Evolutionary conservation across 2,888 invertebrate genomes (phyloP), one percentile per base, ranked within the genome.

Genomic region (Gastracanthus pulcherrimus): DNA sequence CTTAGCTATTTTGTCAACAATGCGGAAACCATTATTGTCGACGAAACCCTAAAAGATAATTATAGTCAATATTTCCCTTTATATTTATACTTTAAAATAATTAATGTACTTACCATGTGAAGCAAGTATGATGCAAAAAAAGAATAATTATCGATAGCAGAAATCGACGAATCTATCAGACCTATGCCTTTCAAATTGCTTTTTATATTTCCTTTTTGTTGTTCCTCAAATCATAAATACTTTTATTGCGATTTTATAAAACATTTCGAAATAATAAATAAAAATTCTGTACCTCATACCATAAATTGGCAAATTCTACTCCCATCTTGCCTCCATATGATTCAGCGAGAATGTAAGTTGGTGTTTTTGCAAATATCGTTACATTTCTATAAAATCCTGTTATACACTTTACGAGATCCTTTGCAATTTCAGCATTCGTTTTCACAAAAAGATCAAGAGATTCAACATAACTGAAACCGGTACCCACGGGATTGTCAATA

Each of bases 271-370:
- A 70, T 29, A 13, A 1, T 71, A 29, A 6, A 29, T 23, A 16
- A 26, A 19, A 0, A 16, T 1, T 34, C 31, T 7, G 11, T 89
- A 94, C 95, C 91, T 93, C 92, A 77, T 92, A 89, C 90, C 95
- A 93, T 13, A 85, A 66, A 13, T 92, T 90, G 7, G 95, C 97
- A 90, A 98, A 97, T 87, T 97, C 97, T 0, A 96, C 94, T 0
- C 96, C 95, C 97, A 98, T 98, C 92, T 98, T 98, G 1, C 98
- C 98, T 26, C 98, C 98, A 90, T 98, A 98, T 0, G 97, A 97
- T 91, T 98, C 97, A 23, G 95, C 96, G 87, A 97, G 96, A 82
- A 98, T 96, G 89, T 97, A 98, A 45, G 97, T 92, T 0, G 97
- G 96, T 0, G 95, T 94, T 16, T 92, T 92, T 89, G 94, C 93